Evolutionary conservation across 1,140 invertebrate genomes (phyloP).

Genomic region (Neodiprion lecontei): DNA sequence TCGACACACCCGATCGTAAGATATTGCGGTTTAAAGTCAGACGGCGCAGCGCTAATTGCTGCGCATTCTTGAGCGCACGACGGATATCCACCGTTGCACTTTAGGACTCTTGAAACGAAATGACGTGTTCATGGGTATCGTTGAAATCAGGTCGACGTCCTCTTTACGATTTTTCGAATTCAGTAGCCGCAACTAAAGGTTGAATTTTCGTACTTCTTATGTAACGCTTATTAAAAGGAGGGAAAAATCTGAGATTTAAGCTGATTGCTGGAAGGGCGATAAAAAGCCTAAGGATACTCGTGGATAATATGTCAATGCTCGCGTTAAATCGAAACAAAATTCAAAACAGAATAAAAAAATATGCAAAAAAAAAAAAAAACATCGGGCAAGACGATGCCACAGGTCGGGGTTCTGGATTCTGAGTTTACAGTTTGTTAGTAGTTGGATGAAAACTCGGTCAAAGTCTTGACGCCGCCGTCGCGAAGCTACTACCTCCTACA

Average conservation of each 20-base stretch:
- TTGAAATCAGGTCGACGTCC: not conserved
- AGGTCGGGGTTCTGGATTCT: slow-evolving; percentile 7
- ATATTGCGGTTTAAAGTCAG: not conserved
- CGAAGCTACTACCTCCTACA: slow-evolving; percentile 14
- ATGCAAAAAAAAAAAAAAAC: not conserved
- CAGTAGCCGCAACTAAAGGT: too few relatives aligned
- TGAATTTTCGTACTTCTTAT: too few relatives aligned
- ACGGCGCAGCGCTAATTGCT: not conserved
- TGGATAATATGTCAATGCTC: not conserved
- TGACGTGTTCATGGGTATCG: not conserved
- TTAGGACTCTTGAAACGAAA: not conserved
- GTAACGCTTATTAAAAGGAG: not conserved
- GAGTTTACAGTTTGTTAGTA: slow-evolving; percentile 30
- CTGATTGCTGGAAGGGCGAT: too few relatives aligned
- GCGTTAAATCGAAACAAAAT: not conserved
- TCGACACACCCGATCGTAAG: not conserved
- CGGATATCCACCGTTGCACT: not conserved
- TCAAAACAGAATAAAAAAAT: not conserved
- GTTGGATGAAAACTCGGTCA: slow-evolving; percentile 52
- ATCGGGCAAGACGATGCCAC: not conserved
- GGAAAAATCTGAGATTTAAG: not conserved
- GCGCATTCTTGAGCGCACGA: not conserved
- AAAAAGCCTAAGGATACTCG: not conserved
- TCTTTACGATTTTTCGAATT: not conserved
- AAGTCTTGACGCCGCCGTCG: slow-evolving; percentile 43